Evolutionary conservation across 2,797 vertebrate genomes (phyloP).

Genomic region (Champsocephalus esox): DNA sequence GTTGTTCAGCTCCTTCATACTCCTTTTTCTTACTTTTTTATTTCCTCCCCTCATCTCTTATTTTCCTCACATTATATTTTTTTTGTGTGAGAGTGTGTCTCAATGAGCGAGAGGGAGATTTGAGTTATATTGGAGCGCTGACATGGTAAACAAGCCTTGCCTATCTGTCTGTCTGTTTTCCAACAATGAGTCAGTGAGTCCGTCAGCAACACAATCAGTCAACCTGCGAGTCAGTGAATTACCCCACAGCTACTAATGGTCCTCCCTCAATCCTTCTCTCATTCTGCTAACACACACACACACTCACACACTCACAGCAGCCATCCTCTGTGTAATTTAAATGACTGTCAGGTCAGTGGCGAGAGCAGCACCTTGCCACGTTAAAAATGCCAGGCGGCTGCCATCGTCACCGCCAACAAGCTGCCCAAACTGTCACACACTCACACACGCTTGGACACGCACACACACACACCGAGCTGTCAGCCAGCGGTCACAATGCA

Average conservation of each 20-base stretch:
- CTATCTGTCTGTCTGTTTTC: slow-evolving; percentile 78
- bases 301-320: slow-evolving; percentile 53
- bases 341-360: slow-evolving; percentile 99
- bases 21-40: slow-evolving; percentile 30
- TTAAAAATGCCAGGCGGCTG: slow-evolving; percentile 96
- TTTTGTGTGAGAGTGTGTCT: slow-evolving; percentile 22
- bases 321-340: slow-evolving; percentile 90
- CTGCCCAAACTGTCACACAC: slow-evolving; percentile 86
- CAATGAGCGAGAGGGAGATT: slow-evolving; percentile 53
- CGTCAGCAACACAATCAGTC: slow-evolving; percentile 79
- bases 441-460: slow-evolving; percentile 80
- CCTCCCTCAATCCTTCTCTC: slow-evolving; percentile 77
- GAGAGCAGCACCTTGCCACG: slow-evolving; percentile 95
- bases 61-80: slow-evolving; percentile 43
- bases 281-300: slow-evolving; percentile 42
- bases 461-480: slow-evolving; percentile 88
- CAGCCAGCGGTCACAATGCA: slow-evolving; percentile 98
- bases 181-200: slow-evolving; percentile 81
- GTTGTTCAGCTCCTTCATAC: slow-evolving; percentile 21
- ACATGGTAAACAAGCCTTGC: slow-evolving; percentile 78
- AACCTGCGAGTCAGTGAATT: slow-evolving; percentile 84
- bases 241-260: slow-evolving; percentile 85
- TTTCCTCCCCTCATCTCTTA: slow-evolving; percentile 44
- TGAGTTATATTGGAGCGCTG: slow-evolving; percentile 71
- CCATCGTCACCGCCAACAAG: slow-evolving; percentile 87